Conservation (phyloP, 2,888 invertebrate species). For the Drosophila demipolita region DNA sequence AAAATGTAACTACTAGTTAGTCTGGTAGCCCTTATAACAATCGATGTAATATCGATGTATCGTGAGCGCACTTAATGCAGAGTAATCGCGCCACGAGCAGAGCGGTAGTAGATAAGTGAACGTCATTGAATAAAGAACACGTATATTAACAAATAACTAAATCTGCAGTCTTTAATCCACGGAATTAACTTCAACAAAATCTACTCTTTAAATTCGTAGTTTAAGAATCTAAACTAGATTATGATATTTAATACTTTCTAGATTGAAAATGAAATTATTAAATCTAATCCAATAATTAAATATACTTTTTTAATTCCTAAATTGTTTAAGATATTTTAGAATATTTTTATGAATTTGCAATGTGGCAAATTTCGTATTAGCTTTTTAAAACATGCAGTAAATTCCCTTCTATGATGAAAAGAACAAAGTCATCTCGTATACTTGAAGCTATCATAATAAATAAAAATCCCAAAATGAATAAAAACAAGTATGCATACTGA, state of each 20-base stretch:
- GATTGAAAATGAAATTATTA: background rate
- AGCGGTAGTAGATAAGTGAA: too few relatives aligned
- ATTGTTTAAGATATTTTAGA: background rate
- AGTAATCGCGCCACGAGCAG: too few relatives aligned
- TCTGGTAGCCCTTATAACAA: too few relatives aligned
- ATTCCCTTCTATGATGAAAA: background rate
- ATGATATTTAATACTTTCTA: background rate
- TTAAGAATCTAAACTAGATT: background rate
- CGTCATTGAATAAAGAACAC: too few relatives aligned
- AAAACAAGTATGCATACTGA: background rate
- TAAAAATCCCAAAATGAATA: constrained; percentile 26
- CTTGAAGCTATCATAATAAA: constrained; percentile 45
- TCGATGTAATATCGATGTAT: too few relatives aligned
- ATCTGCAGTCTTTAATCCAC: too few relatives aligned
- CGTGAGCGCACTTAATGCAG: too few relatives aligned
- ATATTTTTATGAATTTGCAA: background rate
- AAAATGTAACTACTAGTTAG: too few relatives aligned
- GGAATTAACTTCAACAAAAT: too few relatives aligned
- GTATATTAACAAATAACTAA: too few relatives aligned
- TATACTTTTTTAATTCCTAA: background rate
- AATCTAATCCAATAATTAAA: background rate
- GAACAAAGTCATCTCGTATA: constrained; percentile 15
- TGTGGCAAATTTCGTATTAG: background rate
- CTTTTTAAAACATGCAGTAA: background rate
- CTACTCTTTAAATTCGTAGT: too few relatives aligned